Evolutionary conservation across 2,113 vertebrate genomes (phyloP).

Genomic region (Sprattus sprattus): DNA sequence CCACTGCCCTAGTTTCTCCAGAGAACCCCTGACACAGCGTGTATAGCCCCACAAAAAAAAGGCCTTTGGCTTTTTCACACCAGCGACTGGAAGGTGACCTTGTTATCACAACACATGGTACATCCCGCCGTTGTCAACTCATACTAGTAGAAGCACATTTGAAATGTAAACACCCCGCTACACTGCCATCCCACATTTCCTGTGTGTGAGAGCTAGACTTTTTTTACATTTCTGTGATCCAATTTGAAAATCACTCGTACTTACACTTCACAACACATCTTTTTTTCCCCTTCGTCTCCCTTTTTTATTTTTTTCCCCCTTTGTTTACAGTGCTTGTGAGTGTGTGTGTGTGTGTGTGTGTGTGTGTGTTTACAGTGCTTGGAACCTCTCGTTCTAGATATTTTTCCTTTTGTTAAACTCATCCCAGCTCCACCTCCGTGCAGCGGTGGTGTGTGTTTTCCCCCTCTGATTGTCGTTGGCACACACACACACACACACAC

Average conservation of each 20-base stretch:
- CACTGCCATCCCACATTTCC: not conserved
- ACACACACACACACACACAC: too few species aligned
- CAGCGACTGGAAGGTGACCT: not conserved
- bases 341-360: too few species aligned
- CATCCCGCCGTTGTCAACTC: not conserved
- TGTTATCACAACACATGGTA: not conserved
- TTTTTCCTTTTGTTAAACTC: not conserved
- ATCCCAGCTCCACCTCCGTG: not conserved
- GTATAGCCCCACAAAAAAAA: not conserved
- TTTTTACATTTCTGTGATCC: not conserved
- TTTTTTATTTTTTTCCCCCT: not conserved
- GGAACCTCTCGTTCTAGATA: not conserved
- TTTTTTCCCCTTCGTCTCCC: not conserved
- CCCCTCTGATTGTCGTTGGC: not conserved
- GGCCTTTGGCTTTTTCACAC: not conserved
- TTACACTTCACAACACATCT: not conserved
- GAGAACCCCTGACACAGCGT: not conserved
- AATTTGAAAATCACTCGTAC: not conserved
- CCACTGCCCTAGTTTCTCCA: not conserved
- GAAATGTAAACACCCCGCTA: not conserved
- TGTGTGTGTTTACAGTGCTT: conserved; percentile 13
- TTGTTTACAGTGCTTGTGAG: conserved; percentile 9
- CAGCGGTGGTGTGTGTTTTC: not conserved
- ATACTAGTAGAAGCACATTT: not conserved
- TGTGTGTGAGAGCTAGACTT: not conserved